Conservation (phyloP, 2,113 vertebrate species). For the Phoxinus phoxinus region DNA sequence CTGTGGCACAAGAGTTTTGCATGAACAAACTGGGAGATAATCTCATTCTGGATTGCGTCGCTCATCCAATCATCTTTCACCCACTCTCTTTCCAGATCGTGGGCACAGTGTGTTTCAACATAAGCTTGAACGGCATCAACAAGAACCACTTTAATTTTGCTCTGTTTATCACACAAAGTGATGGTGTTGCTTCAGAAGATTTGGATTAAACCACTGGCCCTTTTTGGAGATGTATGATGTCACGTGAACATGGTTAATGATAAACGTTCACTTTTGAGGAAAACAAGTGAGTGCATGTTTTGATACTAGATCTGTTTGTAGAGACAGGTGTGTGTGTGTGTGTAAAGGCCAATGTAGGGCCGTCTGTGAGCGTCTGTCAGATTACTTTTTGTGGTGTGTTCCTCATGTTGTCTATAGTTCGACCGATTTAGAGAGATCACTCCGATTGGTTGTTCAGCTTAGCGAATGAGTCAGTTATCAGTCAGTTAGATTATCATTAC, state of each 20-base stretch:
- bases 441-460: no score
- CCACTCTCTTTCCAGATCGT: background rate
- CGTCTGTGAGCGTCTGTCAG: no score
- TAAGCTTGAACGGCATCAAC: background rate
- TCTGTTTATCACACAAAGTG: background rate
- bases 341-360: no score
- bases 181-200: background rate
- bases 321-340: background rate
- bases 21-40: conserved; percentile 11
- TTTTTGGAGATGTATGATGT: background rate
- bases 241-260: background rate
- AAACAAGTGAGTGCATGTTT: background rate
- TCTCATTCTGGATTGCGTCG: background rate
- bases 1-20: background rate
- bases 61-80: background rate
- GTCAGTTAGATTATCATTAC: no score
- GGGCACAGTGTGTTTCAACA: background rate
- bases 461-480: no score
- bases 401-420: no score
- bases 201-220: background rate
- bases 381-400: no score
- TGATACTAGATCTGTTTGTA: background rate
- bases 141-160: background rate
- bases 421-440: no score
- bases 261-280: background rate